These are phyloP conservation scores for Epizoanthus ramosus DNA, from an alignment of 92 coral and sea anemone species.

Conservation along the genomic window DNA sequence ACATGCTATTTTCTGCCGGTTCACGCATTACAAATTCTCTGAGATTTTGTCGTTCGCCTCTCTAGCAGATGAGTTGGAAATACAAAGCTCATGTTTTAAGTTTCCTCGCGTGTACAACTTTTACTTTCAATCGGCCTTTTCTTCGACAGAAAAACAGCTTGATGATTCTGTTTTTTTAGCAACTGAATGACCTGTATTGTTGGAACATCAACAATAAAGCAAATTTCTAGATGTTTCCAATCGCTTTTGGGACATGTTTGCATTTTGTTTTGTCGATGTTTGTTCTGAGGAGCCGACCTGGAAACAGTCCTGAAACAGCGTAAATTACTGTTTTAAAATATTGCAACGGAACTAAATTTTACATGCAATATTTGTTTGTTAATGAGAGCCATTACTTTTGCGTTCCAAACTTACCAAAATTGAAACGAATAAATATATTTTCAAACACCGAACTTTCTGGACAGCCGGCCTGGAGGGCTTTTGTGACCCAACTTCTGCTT, in stretches of 20 bases:
- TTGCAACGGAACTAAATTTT: background rate
- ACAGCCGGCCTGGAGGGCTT: background rate
- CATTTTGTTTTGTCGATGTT: background rate
- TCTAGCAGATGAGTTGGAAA: too few relatives aligned
- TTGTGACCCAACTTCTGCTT: background rate
- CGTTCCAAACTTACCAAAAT: background rate
- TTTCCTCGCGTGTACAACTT: too few relatives aligned
- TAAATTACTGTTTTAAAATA: background rate
- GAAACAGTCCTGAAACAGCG: background rate
- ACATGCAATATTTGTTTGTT: background rate
- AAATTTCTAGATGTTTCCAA: too few relatives aligned
- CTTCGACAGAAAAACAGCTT: too few relatives aligned
- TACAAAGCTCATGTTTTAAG: too few relatives aligned
- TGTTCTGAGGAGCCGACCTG: background rate
- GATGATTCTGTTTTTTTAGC: too few relatives aligned
- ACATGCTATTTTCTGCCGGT: too few relatives aligned
- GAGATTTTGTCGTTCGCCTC: too few relatives aligned
- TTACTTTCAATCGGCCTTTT: too few relatives aligned
- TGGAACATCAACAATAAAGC: too few relatives aligned
- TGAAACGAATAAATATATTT: background rate
- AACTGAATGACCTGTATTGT: too few relatives aligned
- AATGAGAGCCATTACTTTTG: background rate
- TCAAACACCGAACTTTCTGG: slow-evolving; percentile 23
- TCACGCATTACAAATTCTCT: too few relatives aligned
- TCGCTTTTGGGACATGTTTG: background rate